A percentile compares a stretch with the other conserved stretches of the same genome.
Conservation (phyloP, 2,888 invertebrate genomes). For the Antheraea assamensis region DNA sequence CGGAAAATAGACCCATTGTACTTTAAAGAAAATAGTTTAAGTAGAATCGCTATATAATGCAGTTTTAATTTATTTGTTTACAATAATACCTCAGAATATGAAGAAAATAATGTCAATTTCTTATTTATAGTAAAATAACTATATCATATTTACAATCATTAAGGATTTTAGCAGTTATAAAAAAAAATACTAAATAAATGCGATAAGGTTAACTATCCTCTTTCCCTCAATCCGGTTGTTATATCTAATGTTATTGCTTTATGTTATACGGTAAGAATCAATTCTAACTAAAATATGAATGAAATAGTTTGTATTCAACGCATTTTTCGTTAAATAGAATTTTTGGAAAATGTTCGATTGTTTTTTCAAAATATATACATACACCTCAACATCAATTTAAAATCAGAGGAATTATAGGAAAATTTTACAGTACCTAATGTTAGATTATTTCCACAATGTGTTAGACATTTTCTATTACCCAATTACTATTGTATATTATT, state of each 20-base stretch:
- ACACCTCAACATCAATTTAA: neutral
- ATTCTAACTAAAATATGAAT: neutral
- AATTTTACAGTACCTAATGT: neutral
- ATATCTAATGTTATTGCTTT: neutral
- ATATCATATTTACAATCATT: constrained; percentile 4
- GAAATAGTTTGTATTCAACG: neutral
- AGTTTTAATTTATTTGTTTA: constrained; percentile 70
- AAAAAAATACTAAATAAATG: neutral
- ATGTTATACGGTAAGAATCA: neutral
- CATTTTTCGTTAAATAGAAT: neutral
- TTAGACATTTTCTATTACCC: constrained; percentile 5
- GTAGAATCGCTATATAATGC: constrained; percentile 75
- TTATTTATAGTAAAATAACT: constrained; percentile 14
- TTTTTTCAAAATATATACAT: neutral
- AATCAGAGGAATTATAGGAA: neutral
- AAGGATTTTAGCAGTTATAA: neutral
- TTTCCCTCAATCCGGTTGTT: neutral
- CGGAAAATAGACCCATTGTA: constrained; percentile 45
- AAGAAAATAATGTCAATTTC: constrained; percentile 16
- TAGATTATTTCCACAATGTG: neutral
- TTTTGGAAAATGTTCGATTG: neutral
- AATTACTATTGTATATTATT: constrained; percentile 9
- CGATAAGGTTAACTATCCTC: neutral
- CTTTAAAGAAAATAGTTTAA: constrained; percentile 65
- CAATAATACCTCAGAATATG: constrained; percentile 46